These are phyloP conservation scores for Procambarus virginalis DNA, from an alignment of 1,140 invertebrate genomes.

Conservation along the genomic window DNA sequence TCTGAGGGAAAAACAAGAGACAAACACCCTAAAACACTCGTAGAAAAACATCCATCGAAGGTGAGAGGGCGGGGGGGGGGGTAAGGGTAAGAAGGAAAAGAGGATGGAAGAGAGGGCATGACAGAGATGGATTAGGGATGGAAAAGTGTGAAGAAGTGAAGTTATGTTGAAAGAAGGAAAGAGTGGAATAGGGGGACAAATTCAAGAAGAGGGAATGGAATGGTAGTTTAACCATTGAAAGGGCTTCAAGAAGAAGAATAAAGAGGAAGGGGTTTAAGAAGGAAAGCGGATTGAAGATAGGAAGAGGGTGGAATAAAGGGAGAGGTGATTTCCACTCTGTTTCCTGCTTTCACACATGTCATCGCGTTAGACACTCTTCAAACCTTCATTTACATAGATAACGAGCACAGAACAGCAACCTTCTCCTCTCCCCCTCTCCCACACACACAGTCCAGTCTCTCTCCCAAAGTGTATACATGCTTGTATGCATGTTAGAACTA, in stretches of 20 bases:
- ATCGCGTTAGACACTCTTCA: background rate
- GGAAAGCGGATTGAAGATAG: background rate
- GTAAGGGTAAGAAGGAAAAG: background rate
- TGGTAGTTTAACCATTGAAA: too few relatives aligned
- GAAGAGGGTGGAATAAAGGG: background rate
- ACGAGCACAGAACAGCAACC: slow-evolving; percentile 32
- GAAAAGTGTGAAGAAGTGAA: background rate
- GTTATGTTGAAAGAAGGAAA: background rate
- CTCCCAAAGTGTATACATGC: too few relatives aligned
- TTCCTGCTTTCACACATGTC: background rate
- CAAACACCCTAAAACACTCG: background rate
- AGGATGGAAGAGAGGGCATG: background rate
- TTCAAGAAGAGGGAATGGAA: too few relatives aligned
- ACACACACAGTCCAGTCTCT: too few relatives aligned
- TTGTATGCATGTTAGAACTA: too few relatives aligned
- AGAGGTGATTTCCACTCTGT: background rate
- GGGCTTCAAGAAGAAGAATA: background rate
- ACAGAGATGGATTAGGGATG: background rate
- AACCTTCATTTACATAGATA: slow-evolving; percentile 39
- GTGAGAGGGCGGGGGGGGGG: background rate
- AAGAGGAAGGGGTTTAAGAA: background rate
- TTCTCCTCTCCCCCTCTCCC: background rate
- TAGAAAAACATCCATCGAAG: background rate
- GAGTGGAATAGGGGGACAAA: background rate
- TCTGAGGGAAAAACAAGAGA: too few relatives aligned